A percentile compares a stretch with the other conserved stretches of the same genome.
phyloP scores from a whole-genome alignment of 2,888 invertebrate species.

The Drosophila emarginata region DNA sequence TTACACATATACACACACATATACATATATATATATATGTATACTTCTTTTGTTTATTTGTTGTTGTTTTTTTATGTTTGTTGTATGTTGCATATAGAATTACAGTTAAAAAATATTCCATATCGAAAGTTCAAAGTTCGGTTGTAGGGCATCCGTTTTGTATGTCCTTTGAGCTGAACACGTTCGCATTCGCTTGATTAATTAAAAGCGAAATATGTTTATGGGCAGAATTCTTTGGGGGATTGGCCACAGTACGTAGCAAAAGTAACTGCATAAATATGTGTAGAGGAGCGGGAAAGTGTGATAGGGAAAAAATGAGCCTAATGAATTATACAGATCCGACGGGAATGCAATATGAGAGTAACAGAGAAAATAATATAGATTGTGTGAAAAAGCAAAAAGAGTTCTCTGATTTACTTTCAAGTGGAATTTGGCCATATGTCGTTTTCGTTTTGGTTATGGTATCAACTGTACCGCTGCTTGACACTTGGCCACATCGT shows the following conservation, averaged over 20 bases:
- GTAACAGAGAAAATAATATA: not conserved
- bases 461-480: constrained; percentile 43
- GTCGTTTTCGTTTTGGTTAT: constrained; percentile 16
- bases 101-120: constrained; percentile 53
- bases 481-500: constrained; percentile 46
- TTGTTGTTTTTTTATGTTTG: constrained; percentile 2
- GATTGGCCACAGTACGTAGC: constrained; percentile 3
- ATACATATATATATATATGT: not conserved
- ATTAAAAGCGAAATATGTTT: constrained; percentile 74
- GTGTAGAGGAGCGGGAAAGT: not conserved
- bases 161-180: constrained; percentile 58
- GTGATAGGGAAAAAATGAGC: constrained; percentile 21
- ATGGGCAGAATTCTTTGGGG: constrained; percentile 59
- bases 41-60: constrained; percentile 4
- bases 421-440: constrained; percentile 33
- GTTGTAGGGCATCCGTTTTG: constrained; percentile 63
- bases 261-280: constrained; percentile 1
- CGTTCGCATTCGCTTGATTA: constrained; percentile 60
- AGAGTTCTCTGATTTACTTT: constrained; percentile 49
- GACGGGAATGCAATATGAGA: not conserved
- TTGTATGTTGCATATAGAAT: constrained; percentile 31
- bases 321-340: constrained; percentile 60
- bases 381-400: not conserved
- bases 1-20: not conserved
- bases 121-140: constrained; percentile 72